phyloP scores from a whole-genome alignment of 2,797 vertebrate genomes.

The Neostethus bicornis region DNA sequence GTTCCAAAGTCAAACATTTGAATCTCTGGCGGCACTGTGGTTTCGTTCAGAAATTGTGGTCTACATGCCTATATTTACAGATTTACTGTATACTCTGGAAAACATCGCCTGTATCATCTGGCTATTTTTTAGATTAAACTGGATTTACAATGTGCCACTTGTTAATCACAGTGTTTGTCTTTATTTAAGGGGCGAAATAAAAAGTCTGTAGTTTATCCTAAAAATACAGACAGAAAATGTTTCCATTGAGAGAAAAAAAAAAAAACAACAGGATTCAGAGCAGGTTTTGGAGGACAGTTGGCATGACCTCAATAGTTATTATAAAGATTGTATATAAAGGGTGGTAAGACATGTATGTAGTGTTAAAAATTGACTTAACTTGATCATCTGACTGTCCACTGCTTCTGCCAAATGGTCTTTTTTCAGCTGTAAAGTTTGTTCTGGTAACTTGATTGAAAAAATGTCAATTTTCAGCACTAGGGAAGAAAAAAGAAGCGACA shows the following conservation, averaged over 20 bases:
- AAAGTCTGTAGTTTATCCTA: conserved; percentile 1
- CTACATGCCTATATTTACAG: conserved; percentile 22
- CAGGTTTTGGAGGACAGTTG: not conserved
- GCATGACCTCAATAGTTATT: not conserved
- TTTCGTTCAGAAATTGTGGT: conserved; percentile 28
- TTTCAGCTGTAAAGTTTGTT: too few relatives aligned
- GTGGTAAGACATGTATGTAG: not conserved
- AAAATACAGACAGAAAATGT: not conserved
- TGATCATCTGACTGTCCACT: not conserved
- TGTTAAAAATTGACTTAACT: conserved; percentile 1
- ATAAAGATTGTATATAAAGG: not conserved
- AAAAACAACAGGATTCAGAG: not conserved
- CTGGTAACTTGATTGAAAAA: too few relatives aligned
- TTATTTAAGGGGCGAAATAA: conserved; percentile 1
- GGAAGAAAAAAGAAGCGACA: too few relatives aligned
- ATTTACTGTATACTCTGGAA: conserved; percentile 27
- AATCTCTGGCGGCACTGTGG: conserved; percentile 11
- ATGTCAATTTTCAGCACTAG: too few relatives aligned
- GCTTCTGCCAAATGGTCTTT: too few relatives aligned
- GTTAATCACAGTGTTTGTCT: not conserved
- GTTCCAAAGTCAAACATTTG: conserved; percentile 14
- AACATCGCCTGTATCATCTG: conserved; percentile 9
- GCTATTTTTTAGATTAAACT: conserved; percentile 20
- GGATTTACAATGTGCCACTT: conserved; percentile 28
- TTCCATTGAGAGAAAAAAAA: not conserved